Evolutionary conservation across 2,888 invertebrate species (phyloP).

Genomic region (Ptilodon capucinus): DNA sequence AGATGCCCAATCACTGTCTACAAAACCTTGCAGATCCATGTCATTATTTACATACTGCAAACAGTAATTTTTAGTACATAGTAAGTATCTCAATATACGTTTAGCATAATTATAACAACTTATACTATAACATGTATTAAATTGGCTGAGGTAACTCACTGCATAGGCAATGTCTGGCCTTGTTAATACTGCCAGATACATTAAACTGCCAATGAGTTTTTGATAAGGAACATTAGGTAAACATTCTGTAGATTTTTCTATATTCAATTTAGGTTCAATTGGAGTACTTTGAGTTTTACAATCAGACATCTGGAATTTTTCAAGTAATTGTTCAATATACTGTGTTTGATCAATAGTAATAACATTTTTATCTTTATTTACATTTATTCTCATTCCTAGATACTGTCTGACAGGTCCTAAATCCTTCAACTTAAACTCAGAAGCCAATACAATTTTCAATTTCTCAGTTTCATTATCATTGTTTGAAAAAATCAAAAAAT

Average conservation of each 20-base stretch:
- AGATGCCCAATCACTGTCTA: conserved; percentile 14
- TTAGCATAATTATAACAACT: conserved; percentile 8
- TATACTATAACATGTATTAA: not conserved
- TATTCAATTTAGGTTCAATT: not conserved
- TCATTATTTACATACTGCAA: not conserved
- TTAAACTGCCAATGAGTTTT: conserved; percentile 1
- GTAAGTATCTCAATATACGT: conserved; percentile 5
- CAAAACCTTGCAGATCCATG: conserved; percentile 1
- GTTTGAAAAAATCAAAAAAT: no score
- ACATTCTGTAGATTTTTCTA: not conserved
- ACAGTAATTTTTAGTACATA: not conserved
- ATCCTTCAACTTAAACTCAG: no score
- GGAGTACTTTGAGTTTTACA: conserved; percentile 2
- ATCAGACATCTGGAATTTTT: not conserved
- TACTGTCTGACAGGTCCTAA: not conserved
- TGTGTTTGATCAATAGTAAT: conserved; percentile 5
- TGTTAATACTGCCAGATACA: conserved; percentile 5
- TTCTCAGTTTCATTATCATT: no score
- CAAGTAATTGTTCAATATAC: conserved; percentile 1
- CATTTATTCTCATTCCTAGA: conserved; percentile 4
- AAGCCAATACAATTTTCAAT: no score
- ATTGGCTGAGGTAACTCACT: conserved; percentile 11
- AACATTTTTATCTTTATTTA: not conserved
- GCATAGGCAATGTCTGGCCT: no score
- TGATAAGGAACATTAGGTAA: not conserved